Conservation (phyloP, 2,113 vertebrate genomes). For the Oreotragus oreotragus region DNA sequence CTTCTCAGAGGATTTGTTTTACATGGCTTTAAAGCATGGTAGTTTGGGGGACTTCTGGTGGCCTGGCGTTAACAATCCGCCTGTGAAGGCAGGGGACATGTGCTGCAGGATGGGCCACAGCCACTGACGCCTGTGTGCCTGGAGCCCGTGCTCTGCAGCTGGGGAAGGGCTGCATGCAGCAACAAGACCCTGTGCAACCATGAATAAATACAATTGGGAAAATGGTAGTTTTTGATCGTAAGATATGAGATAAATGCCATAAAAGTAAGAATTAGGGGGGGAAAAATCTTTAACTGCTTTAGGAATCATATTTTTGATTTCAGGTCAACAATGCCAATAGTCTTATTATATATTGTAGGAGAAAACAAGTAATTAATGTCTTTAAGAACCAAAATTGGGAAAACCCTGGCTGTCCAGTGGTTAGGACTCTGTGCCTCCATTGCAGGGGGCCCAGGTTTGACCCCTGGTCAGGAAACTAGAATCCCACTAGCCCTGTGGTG, state of each 20-base stretch:
- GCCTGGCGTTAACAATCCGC: not conserved
- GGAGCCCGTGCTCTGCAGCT: not conserved
- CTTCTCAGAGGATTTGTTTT: not conserved
- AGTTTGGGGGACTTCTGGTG: not conserved
- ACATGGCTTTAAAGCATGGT: not conserved
- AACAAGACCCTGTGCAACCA: not conserved
- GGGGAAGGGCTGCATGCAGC: not conserved
- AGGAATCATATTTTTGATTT: not conserved
- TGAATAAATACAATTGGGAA: not conserved
- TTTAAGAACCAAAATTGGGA: not conserved
- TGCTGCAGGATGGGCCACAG: not conserved
- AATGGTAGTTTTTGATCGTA: not conserved
- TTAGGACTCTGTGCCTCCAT: not conserved
- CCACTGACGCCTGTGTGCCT: not conserved
- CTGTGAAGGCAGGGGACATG: not conserved
- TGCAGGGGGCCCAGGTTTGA: not conserved
- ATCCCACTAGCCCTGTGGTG: not conserved
- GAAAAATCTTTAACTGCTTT: not conserved
- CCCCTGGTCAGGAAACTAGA: not conserved
- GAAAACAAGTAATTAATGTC: not conserved
- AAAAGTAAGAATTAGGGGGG: not conserved
- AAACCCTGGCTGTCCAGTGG: not conserved
- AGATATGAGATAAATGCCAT: not conserved
- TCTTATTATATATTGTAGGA: not conserved
- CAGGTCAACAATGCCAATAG: not conserved